Evolutionary conservation across 2,888 invertebrate genomes (phyloP), one percentile per base, ranked within the genome.

Genomic region (Drosophila limbata): DNA sequence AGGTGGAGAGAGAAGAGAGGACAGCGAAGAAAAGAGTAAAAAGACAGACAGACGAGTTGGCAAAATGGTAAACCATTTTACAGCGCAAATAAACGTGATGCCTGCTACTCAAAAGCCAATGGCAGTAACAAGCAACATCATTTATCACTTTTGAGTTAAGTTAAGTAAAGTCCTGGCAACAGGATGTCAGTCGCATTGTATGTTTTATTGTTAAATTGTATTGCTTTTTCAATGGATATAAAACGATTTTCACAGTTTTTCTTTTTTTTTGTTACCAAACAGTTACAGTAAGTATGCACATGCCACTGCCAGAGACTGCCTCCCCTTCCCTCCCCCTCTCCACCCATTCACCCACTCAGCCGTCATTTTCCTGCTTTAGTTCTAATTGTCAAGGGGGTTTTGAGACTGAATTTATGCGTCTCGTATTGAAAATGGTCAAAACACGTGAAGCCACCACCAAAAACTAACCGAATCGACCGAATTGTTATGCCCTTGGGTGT

Each of bases 401-500:
- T 15, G 15, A 50, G 15, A 31, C 47, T 9, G 51, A 77, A 78
- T 78, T 77, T 77, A 77, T 77, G 74, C 69, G 78, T 78, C 76
- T 47, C 19, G 45, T 66, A 77, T 73, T 61, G 69, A 65, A 62
- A 61, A 62, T 45, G 61, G 57, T 76, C 64, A 48, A 21, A 52
- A 42, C 21, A 56, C 35, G 21, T 69, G 50, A 57, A 69, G 53
- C 73, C 56, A 77, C 76, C 73, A 76, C 78, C 69, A 48, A 66
- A 56, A 77, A 70, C 72, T 73, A 88, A 76, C 77, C 84, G 72
- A 74, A 72, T 73, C 77, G 63, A 86, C 81, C 86, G 71, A 83
- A 88, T 83, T 81, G 86, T 79, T 76, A 71, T 79, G 37, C 86
- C 89, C 89, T 71, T 80, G 86, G 86, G 86, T 87, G 80, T 84